Conservation (phyloP, 1,140 invertebrate genomes). For the Bombus confusus region DNA sequence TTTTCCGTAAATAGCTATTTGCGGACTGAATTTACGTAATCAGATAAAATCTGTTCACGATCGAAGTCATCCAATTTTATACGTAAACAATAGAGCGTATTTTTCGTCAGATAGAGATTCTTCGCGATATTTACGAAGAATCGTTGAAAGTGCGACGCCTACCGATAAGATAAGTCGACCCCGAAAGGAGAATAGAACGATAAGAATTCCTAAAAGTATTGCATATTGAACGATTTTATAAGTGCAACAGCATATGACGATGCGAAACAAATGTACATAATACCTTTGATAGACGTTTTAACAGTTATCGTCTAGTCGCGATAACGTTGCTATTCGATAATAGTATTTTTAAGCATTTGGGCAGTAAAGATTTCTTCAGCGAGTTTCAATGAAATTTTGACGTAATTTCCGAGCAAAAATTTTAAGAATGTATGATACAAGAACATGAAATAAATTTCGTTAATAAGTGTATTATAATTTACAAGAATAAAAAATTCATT, state of each 20-base stretch:
- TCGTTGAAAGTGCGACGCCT: conserved; percentile 19
- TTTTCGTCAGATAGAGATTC: conserved; percentile 31
- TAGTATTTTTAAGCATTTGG: too few species aligned
- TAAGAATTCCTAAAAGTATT: conserved; percentile 41
- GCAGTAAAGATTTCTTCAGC: too few species aligned
- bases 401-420: too few species aligned
- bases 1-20: not conserved
- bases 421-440: not conserved
- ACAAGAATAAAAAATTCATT: not conserved
- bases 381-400: too few species aligned
- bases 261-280: too few species aligned
- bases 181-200: conserved; percentile 48
- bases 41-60: not conserved
- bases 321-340: not conserved
- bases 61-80: conserved; percentile 13
- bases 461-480: not conserved
- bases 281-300: not conserved
- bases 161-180: conserved; percentile 60
- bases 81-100: conserved; percentile 37
- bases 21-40: conserved; percentile 9
- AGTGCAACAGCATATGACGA: not conserved
- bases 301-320: not conserved
- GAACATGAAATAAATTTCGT: not conserved
- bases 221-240: not conserved
- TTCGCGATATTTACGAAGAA: conserved; percentile 52